phyloP scores from a whole-genome alignment of 1,140 invertebrate genomes.

The Drosophila watanabei region DNA sequence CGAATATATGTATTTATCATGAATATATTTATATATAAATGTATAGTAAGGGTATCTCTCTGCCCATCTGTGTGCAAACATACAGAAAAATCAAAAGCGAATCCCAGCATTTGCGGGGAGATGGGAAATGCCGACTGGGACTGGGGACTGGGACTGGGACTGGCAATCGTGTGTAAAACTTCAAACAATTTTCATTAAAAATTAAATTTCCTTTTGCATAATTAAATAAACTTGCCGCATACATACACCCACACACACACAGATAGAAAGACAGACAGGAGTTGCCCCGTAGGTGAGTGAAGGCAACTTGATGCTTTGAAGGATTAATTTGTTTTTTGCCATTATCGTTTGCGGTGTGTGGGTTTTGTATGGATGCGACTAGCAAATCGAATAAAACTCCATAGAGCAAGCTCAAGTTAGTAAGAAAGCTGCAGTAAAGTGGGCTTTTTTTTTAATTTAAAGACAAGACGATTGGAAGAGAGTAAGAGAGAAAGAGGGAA shows the following conservation, averaged over 20 bases:
- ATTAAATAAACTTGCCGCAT: conserved; percentile 50
- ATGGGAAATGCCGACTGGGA: background rate
- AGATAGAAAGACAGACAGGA: background rate
- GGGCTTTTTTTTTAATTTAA: too few species aligned
- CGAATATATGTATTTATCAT: background rate
- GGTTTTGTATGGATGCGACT: background rate
- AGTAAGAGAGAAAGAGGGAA: background rate
- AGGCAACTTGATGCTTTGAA: conserved; percentile 16
- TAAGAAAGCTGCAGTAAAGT: background rate
- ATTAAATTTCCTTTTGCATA: conserved; percentile 52
- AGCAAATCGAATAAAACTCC: conserved; percentile 24
- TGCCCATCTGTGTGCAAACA: conserved; percentile 11
- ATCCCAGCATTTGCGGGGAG: background rate
- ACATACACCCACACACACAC: background rate
- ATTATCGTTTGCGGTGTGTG: background rate
- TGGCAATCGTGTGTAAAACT: conserved; percentile 43
- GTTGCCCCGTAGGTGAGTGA: background rate
- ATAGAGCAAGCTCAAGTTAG: background rate
- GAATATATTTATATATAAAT: background rate
- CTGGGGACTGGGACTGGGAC: conserved; percentile 3
- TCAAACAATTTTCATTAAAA: conserved; percentile 63
- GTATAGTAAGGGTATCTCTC: conserved; percentile 6
- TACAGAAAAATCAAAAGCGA: conserved; percentile 19
- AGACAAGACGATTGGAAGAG: too few species aligned
- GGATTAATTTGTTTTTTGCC: conserved; percentile 29